Base-by-base conservation (phyloP, 2,797 vertebrate genomes). In the Platyrinchus mystaceus region DNA sequence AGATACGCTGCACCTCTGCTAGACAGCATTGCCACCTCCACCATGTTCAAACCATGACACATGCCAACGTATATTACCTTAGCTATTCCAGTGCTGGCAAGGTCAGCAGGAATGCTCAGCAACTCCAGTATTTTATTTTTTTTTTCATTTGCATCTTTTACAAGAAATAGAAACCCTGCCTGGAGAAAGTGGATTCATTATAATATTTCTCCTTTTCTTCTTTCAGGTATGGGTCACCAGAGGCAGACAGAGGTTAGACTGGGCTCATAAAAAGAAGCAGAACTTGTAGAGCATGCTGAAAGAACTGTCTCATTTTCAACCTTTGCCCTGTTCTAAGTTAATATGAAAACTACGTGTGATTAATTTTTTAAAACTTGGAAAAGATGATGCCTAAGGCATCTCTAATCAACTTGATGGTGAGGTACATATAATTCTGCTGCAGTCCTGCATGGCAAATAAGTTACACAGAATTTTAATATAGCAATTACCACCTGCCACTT, bases 401-500 rank as follows among this genome's bases (percentile, higher is more conserved):
- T 92, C 75, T 88, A 95, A 96, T 87, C 87, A 80, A 83, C 58
- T 89, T 81, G 77, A 73, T 92, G 58, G 76, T 27, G 36, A 94
- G 56, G 53, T 68, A 70, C 43, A 7, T 60, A 18, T 13, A 90
- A 68, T 68, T 91, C 50, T 85, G 50, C 55, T 80, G 58, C 90
- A 71, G 80, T 81, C 59, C 70, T 89, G 56, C 37, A 47, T 7
- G 2, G 69, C 66, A 93, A 89, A 50, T 55, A 94, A 96, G 58
- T 56, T 55, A 73, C 50, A 55, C 5, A 20, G 84, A 94, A 93
- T 96, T 96, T 96, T 95, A 95, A 89, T 92, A 93, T 70, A 89
- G 85, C 53, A 97, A 94, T 97, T 93, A 96, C 77, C 9, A 41
- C 71, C 84, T 93, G 73, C 47, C 66, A 86, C 64, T 95, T 95